phyloP scores from a whole-genome alignment of 2,797 vertebrate species.

The Xenops minutus region DNA sequence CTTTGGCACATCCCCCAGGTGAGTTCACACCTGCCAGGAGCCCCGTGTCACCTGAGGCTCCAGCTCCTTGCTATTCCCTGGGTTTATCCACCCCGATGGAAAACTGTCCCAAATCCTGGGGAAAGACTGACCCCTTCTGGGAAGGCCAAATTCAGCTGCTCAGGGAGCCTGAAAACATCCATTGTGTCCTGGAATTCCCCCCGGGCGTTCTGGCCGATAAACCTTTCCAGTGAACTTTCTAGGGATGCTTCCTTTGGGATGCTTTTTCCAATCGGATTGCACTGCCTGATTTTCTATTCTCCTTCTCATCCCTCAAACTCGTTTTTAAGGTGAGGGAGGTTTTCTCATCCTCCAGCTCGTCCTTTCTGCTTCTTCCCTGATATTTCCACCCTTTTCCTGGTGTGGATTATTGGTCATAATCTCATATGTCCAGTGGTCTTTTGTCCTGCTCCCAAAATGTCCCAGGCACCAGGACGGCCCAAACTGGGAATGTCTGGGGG shows the following conservation, averaged over 20 bases:
- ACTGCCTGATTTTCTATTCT: not conserved
- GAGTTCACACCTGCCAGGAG: not conserved
- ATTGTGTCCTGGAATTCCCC: not conserved
- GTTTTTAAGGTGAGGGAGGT: not conserved
- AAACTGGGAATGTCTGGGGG: not conserved
- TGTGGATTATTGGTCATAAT: not conserved
- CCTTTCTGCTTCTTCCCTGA: not conserved
- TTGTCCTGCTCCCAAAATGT: not conserved
- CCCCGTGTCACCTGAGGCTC: not conserved
- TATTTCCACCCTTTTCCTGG: not conserved
- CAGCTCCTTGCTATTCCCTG: not conserved
- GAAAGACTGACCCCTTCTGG: constrained; percentile 53
- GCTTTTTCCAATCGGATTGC: not conserved
- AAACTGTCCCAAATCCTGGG: not conserved
- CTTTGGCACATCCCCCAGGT: not conserved
- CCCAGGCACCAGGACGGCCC: not conserved
- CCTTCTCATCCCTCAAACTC: fast-evolving
- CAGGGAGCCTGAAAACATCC: not conserved
- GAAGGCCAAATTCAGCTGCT: not conserved
- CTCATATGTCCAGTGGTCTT: too few species aligned
- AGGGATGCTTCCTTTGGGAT: not conserved
- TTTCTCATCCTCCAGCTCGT: not conserved
- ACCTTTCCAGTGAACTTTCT: not conserved
- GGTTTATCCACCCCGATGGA: not conserved
- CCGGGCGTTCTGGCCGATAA: not conserved